phyloP scores from a whole-genome alignment of 2,888 invertebrate genomes.

The Saturnia japonica region DNA sequence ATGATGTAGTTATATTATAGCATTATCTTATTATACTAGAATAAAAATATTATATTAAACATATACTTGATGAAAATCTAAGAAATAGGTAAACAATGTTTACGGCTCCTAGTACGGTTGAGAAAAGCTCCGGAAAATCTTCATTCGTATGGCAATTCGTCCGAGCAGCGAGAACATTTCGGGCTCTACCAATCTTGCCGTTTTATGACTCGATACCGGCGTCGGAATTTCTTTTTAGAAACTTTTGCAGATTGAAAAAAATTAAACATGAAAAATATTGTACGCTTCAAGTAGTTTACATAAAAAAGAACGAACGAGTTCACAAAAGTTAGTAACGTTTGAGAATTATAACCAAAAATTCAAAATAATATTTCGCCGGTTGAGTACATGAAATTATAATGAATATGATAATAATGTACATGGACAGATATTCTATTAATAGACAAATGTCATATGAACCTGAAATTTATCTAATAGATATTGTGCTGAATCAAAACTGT shows the following conservation, averaged over 20 bases:
- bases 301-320: not conserved
- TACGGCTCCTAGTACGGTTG: slow-evolving; percentile 17
- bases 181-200: slow-evolving; percentile 51
- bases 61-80: too few species aligned
- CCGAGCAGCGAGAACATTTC: slow-evolving; percentile 45
- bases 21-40: too few species aligned
- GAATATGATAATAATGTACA: not conserved
- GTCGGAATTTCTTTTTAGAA: slow-evolving; percentile 46
- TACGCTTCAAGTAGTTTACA: not conserved
- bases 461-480: not conserved
- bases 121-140: slow-evolving; percentile 42
- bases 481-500: not conserved
- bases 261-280: slow-evolving; percentile 10
- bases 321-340: not conserved
- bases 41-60: too few species aligned
- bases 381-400: not conserved
- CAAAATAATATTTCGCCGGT: not conserved
- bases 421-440: not conserved
- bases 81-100: not conserved
- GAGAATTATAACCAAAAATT: not conserved
- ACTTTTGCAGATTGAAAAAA: slow-evolving; percentile 30
- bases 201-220: slow-evolving; percentile 50
- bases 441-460: not conserved
- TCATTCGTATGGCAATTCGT: slow-evolving; percentile 45
- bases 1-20: too few species aligned